A percentile compares a stretch with the other conserved stretches of the same genome.
phyloP scores from a whole-genome alignment of 2,113 vertebrate species.

The Austrofundulus limnaeus region DNA sequence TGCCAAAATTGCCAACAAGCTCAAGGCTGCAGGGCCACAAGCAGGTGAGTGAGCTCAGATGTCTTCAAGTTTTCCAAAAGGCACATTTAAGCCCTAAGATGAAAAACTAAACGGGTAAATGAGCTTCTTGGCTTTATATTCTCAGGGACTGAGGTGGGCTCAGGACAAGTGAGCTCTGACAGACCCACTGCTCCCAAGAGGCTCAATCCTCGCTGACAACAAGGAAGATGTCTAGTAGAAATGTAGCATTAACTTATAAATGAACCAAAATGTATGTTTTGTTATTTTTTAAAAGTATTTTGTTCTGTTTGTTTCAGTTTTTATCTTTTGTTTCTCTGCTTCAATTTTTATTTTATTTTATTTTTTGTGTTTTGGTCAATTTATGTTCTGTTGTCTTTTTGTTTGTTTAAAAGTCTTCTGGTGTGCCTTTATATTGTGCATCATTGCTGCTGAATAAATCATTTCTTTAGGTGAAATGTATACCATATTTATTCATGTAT shows the following conservation, averaged over 20 bases:
- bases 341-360: neutral
- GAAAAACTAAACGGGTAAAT: neutral
- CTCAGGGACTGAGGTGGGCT: constrained; percentile 82
- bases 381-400: neutral
- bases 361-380: neutral
- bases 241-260: constrained; percentile 84
- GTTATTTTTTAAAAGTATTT: constrained; percentile 42
- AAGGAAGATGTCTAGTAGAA: constrained; percentile 57
- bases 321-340: constrained; percentile 28
- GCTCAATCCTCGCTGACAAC: constrained; percentile 89
- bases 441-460: constrained; percentile 7
- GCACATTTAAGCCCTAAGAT: neutral
- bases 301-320: constrained; percentile 38
- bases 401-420: neutral
- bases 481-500: too few species aligned
- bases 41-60: constrained; percentile 74
- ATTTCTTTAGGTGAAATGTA: constrained; percentile 9
- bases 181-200: constrained; percentile 81
- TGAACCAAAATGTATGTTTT: constrained; percentile 76
- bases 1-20: constrained; percentile 80
- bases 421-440: constrained; percentile 26
- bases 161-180: constrained; percentile 84
- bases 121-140: constrained; percentile 9
- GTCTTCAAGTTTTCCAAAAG: constrained; percentile 1
- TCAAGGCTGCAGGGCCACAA: constrained; percentile 69